Percentiles rank a stretch among this genome's conserved stretches.
These are phyloP conservation scores for Sebastes trivittatus DNA, from an alignment of 2,797 vertebrate genomes.

Conservation along the genomic window DNA sequence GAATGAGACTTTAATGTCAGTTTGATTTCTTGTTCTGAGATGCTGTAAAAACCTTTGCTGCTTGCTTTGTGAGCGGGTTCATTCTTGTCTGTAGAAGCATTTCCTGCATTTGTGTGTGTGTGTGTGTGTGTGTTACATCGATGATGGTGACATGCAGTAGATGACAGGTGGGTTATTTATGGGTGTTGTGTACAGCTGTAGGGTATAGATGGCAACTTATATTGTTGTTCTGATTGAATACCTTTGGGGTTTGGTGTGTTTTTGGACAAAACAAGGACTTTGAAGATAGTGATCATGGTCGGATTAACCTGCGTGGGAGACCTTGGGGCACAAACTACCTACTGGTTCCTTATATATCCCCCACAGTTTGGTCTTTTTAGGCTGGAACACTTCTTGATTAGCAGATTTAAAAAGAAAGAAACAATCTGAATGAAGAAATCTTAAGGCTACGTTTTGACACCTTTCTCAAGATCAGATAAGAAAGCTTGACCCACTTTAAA, in stretches of 20 bases:
- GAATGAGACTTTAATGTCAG: constrained; percentile 7
- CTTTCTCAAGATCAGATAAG: background rate
- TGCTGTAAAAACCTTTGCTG: constrained; percentile 8
- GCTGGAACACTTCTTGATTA: background rate
- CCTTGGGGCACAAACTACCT: background rate
- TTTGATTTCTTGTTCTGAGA: constrained; percentile 14
- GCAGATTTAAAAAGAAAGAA: background rate
- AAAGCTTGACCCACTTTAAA: background rate
- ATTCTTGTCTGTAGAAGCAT: background rate
- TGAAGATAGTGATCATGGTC: background rate
- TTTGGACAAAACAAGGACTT: constrained; percentile 1
- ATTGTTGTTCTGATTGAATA: background rate
- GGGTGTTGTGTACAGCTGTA: background rate
- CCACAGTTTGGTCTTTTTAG: fast-evolving
- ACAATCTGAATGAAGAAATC: background rate
- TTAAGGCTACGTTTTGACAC: background rate
- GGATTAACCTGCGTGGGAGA: background rate
- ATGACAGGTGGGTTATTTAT: background rate
- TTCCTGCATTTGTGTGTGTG: background rate
- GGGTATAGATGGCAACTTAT: background rate
- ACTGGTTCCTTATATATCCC: background rate
- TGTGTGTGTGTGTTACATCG: background rate
- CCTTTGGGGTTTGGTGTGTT: background rate
- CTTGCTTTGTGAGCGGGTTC: constrained; percentile 5
- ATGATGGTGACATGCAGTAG: background rate